phyloP scores from a whole-genome alignment of 2,888 invertebrate genomes.

The Anticlea derivata region DNA sequence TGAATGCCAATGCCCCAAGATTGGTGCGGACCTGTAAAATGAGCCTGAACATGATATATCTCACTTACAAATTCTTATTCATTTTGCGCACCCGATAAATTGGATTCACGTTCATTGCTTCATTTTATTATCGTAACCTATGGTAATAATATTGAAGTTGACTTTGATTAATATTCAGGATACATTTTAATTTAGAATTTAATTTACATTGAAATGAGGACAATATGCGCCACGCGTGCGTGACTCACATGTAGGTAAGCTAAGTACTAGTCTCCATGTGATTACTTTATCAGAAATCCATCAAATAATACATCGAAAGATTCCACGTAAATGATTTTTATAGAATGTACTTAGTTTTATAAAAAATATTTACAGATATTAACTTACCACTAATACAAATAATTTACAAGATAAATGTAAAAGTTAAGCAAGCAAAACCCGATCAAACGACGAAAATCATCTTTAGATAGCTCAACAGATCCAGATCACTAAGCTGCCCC shows the following conservation, averaged over 20 bases:
- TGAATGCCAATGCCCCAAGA: slow-evolving; percentile 82
- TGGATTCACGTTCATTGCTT: slow-evolving; percentile 59
- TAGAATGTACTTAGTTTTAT: no score
- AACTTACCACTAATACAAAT: no score
- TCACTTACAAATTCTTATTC: slow-evolving; percentile 70
- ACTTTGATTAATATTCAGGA: slow-evolving; percentile 34
- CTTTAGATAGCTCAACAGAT: no score
- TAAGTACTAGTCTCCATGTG: slow-evolving; percentile 4
- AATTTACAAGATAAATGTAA: no score
- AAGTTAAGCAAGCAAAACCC: no score
- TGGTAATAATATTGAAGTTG: slow-evolving; percentile 38
- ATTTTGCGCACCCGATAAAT: slow-evolving; percentile 67
- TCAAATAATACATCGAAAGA: no score
- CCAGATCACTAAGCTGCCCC: no score
- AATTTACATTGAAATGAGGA: slow-evolving; percentile 28
- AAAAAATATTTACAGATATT: no score
- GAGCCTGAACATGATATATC: slow-evolving; percentile 75
- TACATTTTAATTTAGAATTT: slow-evolving; percentile 32
- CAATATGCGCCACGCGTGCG: slow-evolving; percentile 17
- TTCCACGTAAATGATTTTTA: no score
- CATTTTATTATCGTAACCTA: slow-evolving; percentile 54
- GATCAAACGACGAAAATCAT: no score
- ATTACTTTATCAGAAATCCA: no score
- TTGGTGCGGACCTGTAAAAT: slow-evolving; percentile 71
- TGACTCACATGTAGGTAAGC: slow-evolving; percentile 13